Evolutionary conservation across 64 coral and sea anemone genomes (phyloP).

Genomic region (Actinia equina): DNA sequence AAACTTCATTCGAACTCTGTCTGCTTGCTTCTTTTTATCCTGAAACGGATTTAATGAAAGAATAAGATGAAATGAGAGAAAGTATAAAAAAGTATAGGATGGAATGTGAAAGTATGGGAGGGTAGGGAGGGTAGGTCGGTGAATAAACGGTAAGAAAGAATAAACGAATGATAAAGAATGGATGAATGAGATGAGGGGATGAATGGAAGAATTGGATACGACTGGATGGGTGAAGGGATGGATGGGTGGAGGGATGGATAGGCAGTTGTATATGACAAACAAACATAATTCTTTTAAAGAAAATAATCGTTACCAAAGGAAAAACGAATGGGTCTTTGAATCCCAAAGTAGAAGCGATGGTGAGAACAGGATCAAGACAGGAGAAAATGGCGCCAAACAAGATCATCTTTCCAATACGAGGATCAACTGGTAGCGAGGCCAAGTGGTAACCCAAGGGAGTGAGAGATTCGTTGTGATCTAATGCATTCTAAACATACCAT

Average conservation of each 20-base stretch:
- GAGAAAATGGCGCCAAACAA: conserved; percentile 97
- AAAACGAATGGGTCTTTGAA: conserved; percentile 93
- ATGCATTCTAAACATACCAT: conserved; percentile 60
- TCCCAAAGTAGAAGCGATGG: conserved; percentile 85
- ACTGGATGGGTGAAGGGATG: background rate
- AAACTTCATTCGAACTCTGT: conserved; percentile 36
- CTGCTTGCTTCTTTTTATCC: conserved; percentile 54
- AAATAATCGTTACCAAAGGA: conserved; percentile 63
- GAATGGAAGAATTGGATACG: background rate
- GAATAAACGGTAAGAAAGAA: too few relatives aligned
- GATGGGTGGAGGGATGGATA: background rate
- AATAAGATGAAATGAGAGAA: background rate
- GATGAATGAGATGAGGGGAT: background rate
- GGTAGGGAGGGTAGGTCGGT: too few relatives aligned
- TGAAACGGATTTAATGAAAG: background rate
- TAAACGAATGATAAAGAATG: background rate
- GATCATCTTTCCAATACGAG: conserved; percentile 96
- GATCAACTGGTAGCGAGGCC: conserved; percentile 86
- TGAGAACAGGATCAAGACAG: conserved; percentile 91
- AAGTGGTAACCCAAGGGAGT: conserved; percentile 92
- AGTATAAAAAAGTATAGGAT: too few relatives aligned
- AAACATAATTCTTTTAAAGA: background rate
- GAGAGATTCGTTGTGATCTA: conserved; percentile 74
- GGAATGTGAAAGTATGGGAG: too few relatives aligned
- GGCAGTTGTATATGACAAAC: too few relatives aligned